Conservation (phyloP, 2,797 vertebrate genomes). For the Ispidina picta region DNA sequence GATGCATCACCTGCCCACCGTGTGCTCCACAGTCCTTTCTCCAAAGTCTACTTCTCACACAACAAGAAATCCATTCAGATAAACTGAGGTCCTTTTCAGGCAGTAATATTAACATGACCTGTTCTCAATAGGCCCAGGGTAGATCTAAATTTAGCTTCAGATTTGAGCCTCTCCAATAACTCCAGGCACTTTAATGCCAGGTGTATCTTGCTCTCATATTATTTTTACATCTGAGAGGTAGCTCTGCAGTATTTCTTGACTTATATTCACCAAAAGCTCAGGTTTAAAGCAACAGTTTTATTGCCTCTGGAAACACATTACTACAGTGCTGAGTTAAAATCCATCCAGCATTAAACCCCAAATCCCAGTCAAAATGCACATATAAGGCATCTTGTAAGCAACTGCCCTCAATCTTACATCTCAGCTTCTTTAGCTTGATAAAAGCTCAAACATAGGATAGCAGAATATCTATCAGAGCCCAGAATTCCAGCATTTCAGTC, state of each 20-base stretch:
- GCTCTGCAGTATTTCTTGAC: not conserved
- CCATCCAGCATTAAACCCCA: not conserved
- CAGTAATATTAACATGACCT: not conserved
- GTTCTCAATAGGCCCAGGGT: not conserved
- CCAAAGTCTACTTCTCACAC: not conserved
- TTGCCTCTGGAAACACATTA: not conserved
- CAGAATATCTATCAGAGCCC: not conserved
- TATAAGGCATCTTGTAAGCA: not conserved
- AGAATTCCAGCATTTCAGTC: not conserved
- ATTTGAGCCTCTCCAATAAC: not conserved
- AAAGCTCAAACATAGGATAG: not conserved
- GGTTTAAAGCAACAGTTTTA: not conserved
- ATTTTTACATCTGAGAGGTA: not conserved
- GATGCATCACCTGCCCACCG: not conserved
- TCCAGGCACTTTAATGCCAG: not conserved
- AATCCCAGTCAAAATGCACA: not conserved
- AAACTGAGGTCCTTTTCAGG: not conserved
- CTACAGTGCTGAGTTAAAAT: not conserved
- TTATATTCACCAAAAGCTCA: not conserved
- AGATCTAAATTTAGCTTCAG: not conserved
- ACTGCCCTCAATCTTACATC: not conserved
- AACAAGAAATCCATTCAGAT: not conserved
- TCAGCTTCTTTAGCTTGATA: not conserved
- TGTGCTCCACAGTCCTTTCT: not conserved
- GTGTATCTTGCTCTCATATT: not conserved